These are phyloP conservation scores for Nomada ruficornis DNA, from an alignment of 2,888 invertebrate species.

Conservation along the genomic window DNA sequence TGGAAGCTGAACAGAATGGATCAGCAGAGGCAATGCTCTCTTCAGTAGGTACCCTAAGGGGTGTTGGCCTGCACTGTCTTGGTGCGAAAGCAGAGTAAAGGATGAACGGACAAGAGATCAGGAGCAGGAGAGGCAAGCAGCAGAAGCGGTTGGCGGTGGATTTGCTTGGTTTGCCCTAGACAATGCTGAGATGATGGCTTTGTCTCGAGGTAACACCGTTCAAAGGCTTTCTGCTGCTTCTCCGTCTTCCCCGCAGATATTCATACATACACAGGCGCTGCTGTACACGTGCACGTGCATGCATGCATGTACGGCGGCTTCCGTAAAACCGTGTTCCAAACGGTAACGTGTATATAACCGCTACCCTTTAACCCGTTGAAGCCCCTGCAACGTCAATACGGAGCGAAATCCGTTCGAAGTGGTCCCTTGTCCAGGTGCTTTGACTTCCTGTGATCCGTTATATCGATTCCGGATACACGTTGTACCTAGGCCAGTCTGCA, in stretches of 20 bases:
- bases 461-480: slow-evolving; percentile 54
- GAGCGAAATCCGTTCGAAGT: slow-evolving; percentile 47
- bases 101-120: slow-evolving; percentile 47
- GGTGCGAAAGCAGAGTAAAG: slow-evolving; percentile 55
- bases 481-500: not conserved
- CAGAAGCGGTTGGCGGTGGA: slow-evolving; percentile 76
- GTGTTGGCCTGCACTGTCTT: slow-evolving; percentile 51
- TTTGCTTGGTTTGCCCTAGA: slow-evolving; percentile 81
- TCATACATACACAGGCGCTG: not conserved
- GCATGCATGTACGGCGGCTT: not conserved
- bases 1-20: slow-evolving; percentile 52
- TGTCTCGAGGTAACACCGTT: slow-evolving; percentile 80
- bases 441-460: slow-evolving; percentile 47
- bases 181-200: slow-evolving; percentile 81
- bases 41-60: slow-evolving; percentile 59
- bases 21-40: slow-evolving; percentile 50
- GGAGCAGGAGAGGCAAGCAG: slow-evolving; percentile 41
- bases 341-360: slow-evolving; percentile 37
- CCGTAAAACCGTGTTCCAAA: slow-evolving; percentile 37
- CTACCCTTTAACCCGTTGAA: slow-evolving; percentile 38
- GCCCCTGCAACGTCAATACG: slow-evolving; percentile 30
- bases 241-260: slow-evolving; percentile 49
- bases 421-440: slow-evolving; percentile 52
- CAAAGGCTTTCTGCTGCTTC: slow-evolving; percentile 72
- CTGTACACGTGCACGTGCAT: not conserved